phyloP scores from a whole-genome alignment of 2,888 invertebrate genomes.

The Pyralis farinalis region DNA sequence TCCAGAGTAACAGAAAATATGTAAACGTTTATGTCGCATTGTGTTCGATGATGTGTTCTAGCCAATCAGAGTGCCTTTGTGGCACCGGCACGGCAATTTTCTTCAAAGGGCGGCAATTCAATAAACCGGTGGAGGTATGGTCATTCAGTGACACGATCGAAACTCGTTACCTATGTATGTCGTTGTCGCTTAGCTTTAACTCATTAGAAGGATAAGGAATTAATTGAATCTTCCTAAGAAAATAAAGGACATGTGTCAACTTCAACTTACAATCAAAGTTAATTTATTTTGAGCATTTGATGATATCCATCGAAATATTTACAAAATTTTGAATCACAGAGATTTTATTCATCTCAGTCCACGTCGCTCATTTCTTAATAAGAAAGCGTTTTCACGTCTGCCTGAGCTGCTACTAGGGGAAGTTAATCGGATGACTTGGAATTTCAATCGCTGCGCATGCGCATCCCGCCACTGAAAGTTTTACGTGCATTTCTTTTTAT shows the following conservation, averaged over 20 bases:
- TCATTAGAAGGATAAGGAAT: constrained; percentile 9
- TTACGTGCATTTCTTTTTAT: constrained; percentile 25
- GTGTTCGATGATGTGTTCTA: constrained; percentile 53
- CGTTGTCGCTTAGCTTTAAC: constrained; percentile 15
- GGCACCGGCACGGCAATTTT: constrained; percentile 35
- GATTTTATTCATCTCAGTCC: no score
- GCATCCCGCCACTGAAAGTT: constrained; percentile 34
- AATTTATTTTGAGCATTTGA: no score
- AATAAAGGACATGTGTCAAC: no score
- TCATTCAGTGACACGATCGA: constrained; percentile 30
- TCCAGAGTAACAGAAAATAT: constrained; percentile 47
- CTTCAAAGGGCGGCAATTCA: constrained; percentile 42
- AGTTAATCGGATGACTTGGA: constrained; percentile 39
- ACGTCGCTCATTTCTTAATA: no score
- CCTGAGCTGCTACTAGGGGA: constrained; percentile 28
- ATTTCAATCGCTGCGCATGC: constrained; percentile 36
- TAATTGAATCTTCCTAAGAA: constrained; percentile 2
- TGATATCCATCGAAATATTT: no score
- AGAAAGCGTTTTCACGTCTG: constrained; percentile 18
- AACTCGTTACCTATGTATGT: constrained; percentile 19
- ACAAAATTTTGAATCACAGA: no score
- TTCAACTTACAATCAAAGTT: no score
- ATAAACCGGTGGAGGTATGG: constrained; percentile 35
- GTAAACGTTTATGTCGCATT: constrained; percentile 68
- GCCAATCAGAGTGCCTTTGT: constrained; percentile 49